These are phyloP conservation scores for Rissa tridactyla DNA, from an alignment of 2,113 vertebrate genomes.

Conservation along the genomic window DNA sequence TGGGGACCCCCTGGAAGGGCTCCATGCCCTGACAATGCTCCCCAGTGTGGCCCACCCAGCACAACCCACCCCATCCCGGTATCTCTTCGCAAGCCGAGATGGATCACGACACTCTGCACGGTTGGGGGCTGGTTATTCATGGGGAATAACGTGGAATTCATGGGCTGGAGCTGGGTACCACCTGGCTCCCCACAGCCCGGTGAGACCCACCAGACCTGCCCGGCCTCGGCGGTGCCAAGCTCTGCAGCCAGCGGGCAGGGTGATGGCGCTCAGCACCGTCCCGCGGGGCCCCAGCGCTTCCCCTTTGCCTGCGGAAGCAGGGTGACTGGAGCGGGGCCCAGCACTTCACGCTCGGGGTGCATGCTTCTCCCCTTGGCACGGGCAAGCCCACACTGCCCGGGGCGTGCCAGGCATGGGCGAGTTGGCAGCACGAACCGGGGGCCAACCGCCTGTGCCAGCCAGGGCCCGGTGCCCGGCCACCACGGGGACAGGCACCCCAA, in stretches of 20 bases:
- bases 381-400: not conserved
- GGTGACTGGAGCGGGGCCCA: not conserved
- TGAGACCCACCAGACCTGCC: not conserved
- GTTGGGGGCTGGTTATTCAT: accelerated
- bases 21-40: accelerated
- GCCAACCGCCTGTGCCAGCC: not conserved
- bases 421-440: not conserved
- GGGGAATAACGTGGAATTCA: not conserved
- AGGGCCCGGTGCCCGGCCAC: not conserved
- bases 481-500: not conserved
- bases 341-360: not conserved
- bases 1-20: accelerated
- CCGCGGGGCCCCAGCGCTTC: not conserved
- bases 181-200: not conserved
- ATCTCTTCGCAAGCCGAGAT: not conserved
- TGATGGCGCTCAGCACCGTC: not conserved
- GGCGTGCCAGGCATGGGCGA: too few relatives aligned
- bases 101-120: accelerated
- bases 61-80: not conserved
- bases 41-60: accelerated
- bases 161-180: not conserved
- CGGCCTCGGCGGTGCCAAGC: accelerated
- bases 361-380: accelerated
- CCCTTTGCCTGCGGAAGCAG: not conserved
- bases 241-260: accelerated